Evolutionary conservation across 2,113 vertebrate genomes (phyloP), one percentile per base, ranked within the genome.

Genomic region (Hassar affinis): DNA sequence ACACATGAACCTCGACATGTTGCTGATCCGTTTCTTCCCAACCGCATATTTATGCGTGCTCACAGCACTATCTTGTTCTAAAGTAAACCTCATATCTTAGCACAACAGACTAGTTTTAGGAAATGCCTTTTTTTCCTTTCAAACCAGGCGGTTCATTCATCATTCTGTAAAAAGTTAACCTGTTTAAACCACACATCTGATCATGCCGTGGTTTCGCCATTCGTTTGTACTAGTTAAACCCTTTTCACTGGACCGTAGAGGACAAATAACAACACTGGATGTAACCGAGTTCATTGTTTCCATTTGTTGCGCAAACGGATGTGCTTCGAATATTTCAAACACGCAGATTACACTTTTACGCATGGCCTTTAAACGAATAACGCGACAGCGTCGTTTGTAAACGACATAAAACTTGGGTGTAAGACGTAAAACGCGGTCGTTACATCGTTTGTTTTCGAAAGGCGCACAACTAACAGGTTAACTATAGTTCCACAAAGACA

Each of bases 191-290:
- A 27, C 54, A 61, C 56, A 79, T 47, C 38, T 18, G 3, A 47
- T 27, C 25, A 18, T 10, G 22, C n/a, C 17, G 17, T 30, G 11
- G 20, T 61, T 79, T 79, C 27, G 56, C 6, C 61, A 61, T 79
- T 79, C 77, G 77, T 79, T 79, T 30, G 38, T 47, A 14, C 56
- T 47, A 45, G 56, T 47, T 61, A 47, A 61, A 47, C 56, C 77
- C 20, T 61, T 59, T 47, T 11, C 14, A 78, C 6, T 47, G 25
- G 11, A 79, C 14, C 22, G 2, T 33, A 14, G 49, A 14, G 9
- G 2, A 47, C 14, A 45, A 27, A 61, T 20, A 79, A 45, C 54
- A n/a, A 7, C 35, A 45, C 35, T 49, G 56, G 3, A 22, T 61
- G 3, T 8, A 79, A 61, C 25, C 33, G 7, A 47, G 25, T 45